Evolutionary conservation across 2,113 vertebrate species (phyloP).

Genomic region (Henicopernis longicauda): DNA sequence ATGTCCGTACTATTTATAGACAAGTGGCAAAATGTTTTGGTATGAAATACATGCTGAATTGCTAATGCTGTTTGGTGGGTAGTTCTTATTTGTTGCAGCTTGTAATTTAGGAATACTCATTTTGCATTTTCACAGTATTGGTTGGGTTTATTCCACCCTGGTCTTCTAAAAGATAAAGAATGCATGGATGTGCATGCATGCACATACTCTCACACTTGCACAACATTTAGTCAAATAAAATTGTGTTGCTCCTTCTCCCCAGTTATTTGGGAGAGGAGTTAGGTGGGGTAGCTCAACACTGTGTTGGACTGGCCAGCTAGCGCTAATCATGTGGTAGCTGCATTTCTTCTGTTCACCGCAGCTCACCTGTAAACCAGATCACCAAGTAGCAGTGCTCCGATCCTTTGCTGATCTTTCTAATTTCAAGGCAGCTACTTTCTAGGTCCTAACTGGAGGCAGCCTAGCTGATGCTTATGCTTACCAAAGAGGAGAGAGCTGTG

Average conservation of each 20-base stretch:
- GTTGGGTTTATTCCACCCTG: background rate
- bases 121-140: background rate
- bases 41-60: background rate
- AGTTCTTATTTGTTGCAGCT: background rate
- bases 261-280: background rate
- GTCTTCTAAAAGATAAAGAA: background rate
- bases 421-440: background rate
- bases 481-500: accelerated
- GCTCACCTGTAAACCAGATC: background rate
- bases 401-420: background rate
- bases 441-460: background rate
- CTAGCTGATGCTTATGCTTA: background rate
- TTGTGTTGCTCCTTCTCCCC: background rate
- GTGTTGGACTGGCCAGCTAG: background rate
- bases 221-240: background rate
- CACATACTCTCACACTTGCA: background rate
- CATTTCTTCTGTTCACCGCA: background rate
- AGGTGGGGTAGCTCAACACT: background rate
- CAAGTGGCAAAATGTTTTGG: background rate
- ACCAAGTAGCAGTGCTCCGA: background rate
- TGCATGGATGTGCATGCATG: accelerated
- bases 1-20: background rate
- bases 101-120: background rate
- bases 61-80: background rate
- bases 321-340: background rate